phyloP scores from a whole-genome alignment of 1,140 invertebrate species.

The Drosophila micromelanica region DNA sequence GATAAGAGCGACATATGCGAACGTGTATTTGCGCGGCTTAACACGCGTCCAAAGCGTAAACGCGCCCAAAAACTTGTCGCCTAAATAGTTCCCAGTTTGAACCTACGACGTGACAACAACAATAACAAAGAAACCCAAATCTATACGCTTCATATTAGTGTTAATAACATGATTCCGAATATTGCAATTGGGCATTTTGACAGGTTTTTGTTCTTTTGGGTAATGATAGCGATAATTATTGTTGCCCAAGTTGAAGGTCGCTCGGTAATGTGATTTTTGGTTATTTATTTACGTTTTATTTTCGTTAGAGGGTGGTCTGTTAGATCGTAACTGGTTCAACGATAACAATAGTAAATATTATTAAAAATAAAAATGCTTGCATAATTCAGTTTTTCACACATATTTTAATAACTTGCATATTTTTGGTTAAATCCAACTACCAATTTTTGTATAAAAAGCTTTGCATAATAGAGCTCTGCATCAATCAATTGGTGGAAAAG shows the following conservation, averaged over 20 bases:
- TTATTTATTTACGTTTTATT: no score
- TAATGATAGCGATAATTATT: constrained; percentile 18
- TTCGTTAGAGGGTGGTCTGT: no score
- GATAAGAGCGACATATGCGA: constrained; percentile 39
- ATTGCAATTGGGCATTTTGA: constrained; percentile 24
- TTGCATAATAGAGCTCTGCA: no score
- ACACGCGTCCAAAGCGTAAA: constrained; percentile 19
- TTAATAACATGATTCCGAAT: constrained; percentile 28
- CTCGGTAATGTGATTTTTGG: background rate
- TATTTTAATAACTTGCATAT: no score
- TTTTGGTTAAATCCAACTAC: no score
- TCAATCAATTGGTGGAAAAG: no score
- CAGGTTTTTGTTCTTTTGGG: background rate
- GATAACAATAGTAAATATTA: no score
- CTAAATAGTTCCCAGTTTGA: constrained; percentile 19
- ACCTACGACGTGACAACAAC: constrained; percentile 22
- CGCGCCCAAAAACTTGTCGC: constrained; percentile 1
- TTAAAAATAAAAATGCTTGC: no score
- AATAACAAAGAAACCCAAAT: constrained; percentile 28
- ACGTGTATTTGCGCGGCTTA: constrained; percentile 28
- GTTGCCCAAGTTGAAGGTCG: constrained; percentile 20
- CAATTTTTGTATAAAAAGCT: no score
- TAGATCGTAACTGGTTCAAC: no score
- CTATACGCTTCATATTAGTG: constrained; percentile 25
- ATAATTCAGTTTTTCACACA: no score